Percentiles rank a stretch among this genome's conserved stretches.
Evolutionary conservation across 2,113 vertebrate species (phyloP).

Genomic region (Cryptoleucopteryx plumbea): DNA sequence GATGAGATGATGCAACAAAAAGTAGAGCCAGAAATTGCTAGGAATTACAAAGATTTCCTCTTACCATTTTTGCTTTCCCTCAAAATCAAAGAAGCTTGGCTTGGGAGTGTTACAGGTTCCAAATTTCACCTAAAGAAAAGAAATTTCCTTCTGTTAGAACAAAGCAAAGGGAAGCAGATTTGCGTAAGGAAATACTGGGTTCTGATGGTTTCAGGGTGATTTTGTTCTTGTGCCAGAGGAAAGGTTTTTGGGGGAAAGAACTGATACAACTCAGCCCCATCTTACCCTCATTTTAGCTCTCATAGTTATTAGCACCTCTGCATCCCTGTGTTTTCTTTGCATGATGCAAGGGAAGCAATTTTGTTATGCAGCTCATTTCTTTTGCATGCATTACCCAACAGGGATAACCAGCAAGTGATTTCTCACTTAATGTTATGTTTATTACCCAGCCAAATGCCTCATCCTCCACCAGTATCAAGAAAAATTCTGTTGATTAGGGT

Average conservation of each 20-base stretch:
- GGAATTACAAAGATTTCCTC: slow-evolving; percentile 55
- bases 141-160: slow-evolving; percentile 4
- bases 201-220: not conserved
- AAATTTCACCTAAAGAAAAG: slow-evolving; percentile 83
- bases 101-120: slow-evolving; percentile 92
- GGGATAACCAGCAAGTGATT: not conserved
- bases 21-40: not conserved
- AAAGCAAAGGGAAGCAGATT: not conserved
- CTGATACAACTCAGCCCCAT: not conserved
- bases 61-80: slow-evolving; percentile 98
- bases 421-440: slow-evolving; percentile 15
- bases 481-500: slow-evolving; percentile 35
- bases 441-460: slow-evolving; percentile 12
- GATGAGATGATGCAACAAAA: not conserved
- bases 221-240: not conserved
- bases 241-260: not conserved
- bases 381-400: not conserved
- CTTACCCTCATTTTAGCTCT: not conserved
- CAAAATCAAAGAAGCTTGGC: slow-evolving; percentile 96
- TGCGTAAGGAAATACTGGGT: not conserved
- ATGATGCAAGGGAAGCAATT: slow-evolving; percentile 4
- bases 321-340: not conserved
- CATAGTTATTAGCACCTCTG: not conserved
- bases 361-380: not conserved
- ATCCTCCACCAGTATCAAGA: not conserved